Evolutionary conservation across 2,888 invertebrate species (phyloP).

Genomic region (Clusia tigrina): DNA sequence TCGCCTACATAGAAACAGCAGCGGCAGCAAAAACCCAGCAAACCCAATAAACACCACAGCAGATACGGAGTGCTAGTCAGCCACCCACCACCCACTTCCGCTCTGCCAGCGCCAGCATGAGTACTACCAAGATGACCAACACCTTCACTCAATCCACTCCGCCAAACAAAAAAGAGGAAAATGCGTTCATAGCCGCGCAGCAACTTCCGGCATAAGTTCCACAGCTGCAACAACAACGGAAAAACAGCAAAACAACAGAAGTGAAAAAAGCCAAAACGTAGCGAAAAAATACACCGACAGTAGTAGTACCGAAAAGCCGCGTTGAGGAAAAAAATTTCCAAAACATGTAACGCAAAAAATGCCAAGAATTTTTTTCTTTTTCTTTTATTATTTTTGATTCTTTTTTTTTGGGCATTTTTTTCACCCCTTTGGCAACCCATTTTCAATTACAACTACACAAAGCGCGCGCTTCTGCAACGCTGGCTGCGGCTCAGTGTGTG

Average conservation of each 20-base stretch:
- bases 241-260: constrained; percentile 1
- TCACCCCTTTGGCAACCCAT: constrained; percentile 49
- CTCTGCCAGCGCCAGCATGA: neutral
- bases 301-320: too few relatives aligned
- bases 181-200: neutral
- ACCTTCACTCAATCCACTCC: neutral
- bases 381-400: too few relatives aligned
- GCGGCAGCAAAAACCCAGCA: too few relatives aligned
- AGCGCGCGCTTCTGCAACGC: too few relatives aligned
- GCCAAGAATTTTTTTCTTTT: too few relatives aligned
- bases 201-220: constrained; percentile 14
- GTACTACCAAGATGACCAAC: constrained; percentile 15
- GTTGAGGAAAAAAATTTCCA: neutral
- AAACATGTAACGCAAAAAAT: neutral
- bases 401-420: too few relatives aligned
- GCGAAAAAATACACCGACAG: too few relatives aligned
- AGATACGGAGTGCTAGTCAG: neutral
- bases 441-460: constrained; percentile 1
- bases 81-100: neutral
- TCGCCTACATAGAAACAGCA: too few relatives aligned
- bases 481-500: too few relatives aligned
- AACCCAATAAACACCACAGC: constrained; percentile 7
- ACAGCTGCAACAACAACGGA: neutral
- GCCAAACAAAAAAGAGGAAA: neutral
- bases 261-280: too few relatives aligned